Evolutionary conservation across 2,888 invertebrate genomes (phyloP).

Genomic region (Stenchaetothrips biformis): DNA sequence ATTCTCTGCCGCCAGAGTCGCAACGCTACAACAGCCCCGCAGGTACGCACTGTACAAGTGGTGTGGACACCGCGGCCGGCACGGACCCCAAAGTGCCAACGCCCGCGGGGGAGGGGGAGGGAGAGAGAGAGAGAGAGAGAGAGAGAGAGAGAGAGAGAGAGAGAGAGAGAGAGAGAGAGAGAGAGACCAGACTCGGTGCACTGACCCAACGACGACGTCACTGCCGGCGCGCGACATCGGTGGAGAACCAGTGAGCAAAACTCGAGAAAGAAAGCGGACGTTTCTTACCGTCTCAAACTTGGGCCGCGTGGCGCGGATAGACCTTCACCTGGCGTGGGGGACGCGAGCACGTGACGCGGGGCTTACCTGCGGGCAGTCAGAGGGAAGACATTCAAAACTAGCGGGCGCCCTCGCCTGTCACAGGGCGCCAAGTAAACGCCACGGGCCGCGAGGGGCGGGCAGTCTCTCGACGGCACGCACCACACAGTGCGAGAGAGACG

Average conservation of each 20-base stretch:
- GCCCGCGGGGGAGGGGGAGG: too few species aligned
- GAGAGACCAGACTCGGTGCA: background rate
- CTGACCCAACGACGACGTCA: slow-evolving; percentile 40
- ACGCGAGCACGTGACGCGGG: too few species aligned
- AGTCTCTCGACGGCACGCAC: too few species aligned
- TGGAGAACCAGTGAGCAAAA: too few species aligned
- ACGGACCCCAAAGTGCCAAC: background rate
- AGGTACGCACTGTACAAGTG: too few species aligned
- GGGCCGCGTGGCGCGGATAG: background rate
- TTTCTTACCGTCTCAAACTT: background rate
- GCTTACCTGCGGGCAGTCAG: too few species aligned
- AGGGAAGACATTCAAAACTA: too few species aligned
- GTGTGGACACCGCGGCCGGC: background rate
- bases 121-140: too few species aligned
- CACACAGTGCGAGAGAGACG: background rate
- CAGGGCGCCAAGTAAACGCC: background rate
- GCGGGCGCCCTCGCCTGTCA: background rate
- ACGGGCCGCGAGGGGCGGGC: background rate
- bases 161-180: too few species aligned
- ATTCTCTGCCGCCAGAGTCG: background rate
- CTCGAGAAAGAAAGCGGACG: too few species aligned
- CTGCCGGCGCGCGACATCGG: too few species aligned
- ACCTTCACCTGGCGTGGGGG: background rate
- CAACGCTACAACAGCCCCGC: too few species aligned
- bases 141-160: background rate